phyloP scores from a whole-genome alignment of 2,113 vertebrate species.

The Cyphomyrus plagiostoma region DNA sequence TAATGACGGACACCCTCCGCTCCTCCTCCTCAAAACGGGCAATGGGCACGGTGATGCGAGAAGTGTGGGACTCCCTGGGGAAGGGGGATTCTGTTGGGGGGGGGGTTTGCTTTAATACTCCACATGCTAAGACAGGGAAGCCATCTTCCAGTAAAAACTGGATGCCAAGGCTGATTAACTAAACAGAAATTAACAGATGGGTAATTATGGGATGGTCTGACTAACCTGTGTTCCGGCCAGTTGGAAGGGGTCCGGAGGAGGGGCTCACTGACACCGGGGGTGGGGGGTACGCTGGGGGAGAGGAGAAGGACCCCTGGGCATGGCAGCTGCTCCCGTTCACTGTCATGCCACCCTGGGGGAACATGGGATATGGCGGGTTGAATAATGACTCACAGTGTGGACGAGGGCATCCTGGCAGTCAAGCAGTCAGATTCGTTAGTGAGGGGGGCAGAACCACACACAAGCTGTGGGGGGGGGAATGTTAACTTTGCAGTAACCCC shows the following conservation, averaged over 20 bases:
- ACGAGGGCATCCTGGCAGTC: not conserved
- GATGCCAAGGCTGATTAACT: not conserved
- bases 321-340: constrained; percentile 37
- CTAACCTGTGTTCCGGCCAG: constrained; percentile 80
- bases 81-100: constrained; percentile 50
- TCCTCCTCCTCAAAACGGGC: constrained; percentile 88
- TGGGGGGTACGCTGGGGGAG: constrained; percentile 72
- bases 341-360: not conserved
- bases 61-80: constrained; percentile 68
- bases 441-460: not conserved
- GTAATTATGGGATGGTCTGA: constrained; percentile 8
- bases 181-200: not conserved
- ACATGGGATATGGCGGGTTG: constrained; percentile 45
- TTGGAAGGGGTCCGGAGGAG: constrained; percentile 66
- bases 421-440: not conserved
- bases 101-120: not conserved
- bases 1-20: constrained; percentile 85
- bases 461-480: not conserved
- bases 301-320: constrained; percentile 83
- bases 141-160: not conserved
- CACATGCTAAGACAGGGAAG: not conserved
- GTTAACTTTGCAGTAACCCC: not conserved
- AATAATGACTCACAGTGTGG: not conserved
- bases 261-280: constrained; percentile 73
- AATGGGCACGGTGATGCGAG: constrained; percentile 78